Evolutionary conservation across 2,797 vertebrate genomes (phyloP).

Genomic region (Alca torda): DNA sequence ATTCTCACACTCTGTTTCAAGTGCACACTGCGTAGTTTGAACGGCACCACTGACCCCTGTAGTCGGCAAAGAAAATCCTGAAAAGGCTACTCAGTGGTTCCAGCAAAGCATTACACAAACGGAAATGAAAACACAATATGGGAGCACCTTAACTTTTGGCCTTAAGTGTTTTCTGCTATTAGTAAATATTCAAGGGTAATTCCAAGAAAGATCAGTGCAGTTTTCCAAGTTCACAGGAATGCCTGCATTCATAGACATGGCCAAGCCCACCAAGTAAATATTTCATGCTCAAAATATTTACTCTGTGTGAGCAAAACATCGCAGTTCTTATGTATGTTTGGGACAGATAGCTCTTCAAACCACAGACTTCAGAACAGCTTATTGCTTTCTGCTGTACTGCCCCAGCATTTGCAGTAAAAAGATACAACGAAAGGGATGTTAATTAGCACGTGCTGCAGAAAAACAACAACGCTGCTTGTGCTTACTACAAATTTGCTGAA

Average conservation of each 20-base stretch:
- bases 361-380: background rate
- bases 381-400: accelerated
- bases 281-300: background rate
- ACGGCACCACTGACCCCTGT: background rate
- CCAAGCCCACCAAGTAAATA: background rate
- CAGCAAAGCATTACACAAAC: background rate
- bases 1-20: background rate
- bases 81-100: background rate
- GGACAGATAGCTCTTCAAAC: background rate
- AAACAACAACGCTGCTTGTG: background rate
- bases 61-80: background rate
- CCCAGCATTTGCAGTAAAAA: background rate
- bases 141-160: background rate
- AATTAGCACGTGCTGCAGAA: background rate
- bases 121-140: background rate
- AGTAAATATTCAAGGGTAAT: background rate
- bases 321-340: background rate
- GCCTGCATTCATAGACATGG: background rate
- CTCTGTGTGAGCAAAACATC: background rate
- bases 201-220: background rate
- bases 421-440: background rate
- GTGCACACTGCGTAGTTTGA: background rate
- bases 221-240: background rate
- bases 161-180: background rate
- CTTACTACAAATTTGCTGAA: background rate